Evolutionary conservation across 2,888 invertebrate species (phyloP).

Genomic region (Caenorhabditis sp.): DNA sequence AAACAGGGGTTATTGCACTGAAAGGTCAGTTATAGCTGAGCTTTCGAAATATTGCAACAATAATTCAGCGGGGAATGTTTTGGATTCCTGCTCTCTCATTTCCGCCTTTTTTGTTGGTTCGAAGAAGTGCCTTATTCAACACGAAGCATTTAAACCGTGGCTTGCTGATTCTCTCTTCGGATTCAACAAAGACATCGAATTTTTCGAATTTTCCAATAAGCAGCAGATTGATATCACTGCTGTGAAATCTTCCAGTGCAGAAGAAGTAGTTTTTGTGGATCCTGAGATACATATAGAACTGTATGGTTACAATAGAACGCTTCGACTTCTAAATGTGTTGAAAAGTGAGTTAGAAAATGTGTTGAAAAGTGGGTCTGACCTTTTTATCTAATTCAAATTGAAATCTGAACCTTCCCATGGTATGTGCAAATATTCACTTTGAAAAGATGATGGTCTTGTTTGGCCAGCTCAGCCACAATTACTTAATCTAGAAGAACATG

Average conservation of each 20-base stretch:
- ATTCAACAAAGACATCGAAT: background rate
- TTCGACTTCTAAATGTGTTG: background rate
- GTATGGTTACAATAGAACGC: background rate
- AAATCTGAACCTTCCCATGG: too few relatives aligned
- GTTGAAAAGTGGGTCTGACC: too few relatives aligned
- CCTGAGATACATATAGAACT: background rate
- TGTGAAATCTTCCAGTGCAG: background rate
- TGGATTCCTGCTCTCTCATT: background rate
- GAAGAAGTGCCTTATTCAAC: background rate
- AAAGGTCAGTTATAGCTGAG: background rate
- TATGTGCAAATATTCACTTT: too few relatives aligned
- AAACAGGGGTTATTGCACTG: background rate
- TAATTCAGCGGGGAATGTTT: background rate
- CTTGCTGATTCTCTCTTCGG: background rate
- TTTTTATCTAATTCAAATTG: too few relatives aligned
- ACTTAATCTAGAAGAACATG: too few relatives aligned
- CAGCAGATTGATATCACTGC: background rate
- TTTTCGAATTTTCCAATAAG: background rate
- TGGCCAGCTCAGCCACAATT: too few relatives aligned
- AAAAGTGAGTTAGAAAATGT: background rate
- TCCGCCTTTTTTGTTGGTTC: background rate
- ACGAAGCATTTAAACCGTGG: background rate
- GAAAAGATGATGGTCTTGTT: too few relatives aligned
- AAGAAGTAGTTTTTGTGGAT: background rate
- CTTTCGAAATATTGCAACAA: background rate